Percentiles rank a stretch among this genome's conserved stretches.
Conservation (phyloP, 2,113 vertebrate species). For the Oryzias woworae region DNA sequence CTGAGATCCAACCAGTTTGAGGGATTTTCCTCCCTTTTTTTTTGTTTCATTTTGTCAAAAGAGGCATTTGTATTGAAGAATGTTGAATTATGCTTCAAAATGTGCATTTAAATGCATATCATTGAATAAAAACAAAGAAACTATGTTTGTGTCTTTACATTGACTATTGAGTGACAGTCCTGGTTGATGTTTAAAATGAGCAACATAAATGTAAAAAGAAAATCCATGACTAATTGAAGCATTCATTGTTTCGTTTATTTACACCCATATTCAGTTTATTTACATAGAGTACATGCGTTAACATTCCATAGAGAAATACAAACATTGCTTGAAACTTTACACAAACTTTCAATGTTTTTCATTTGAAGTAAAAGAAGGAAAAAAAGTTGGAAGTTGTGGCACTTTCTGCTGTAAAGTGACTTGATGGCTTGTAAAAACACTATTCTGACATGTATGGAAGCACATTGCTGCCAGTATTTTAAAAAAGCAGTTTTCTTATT, state of each 20-base stretch:
- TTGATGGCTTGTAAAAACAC: no score
- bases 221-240: constrained; percentile 9
- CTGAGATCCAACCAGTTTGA: no score
- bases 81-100: constrained; percentile 83
- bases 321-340: not conserved
- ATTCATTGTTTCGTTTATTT: constrained; percentile 57
- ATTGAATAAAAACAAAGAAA: constrained; percentile 84
- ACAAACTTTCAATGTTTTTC: not conserved
- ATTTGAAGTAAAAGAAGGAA: not conserved
- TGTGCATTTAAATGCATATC: constrained; percentile 89
- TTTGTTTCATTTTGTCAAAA: constrained; percentile 57
- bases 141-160: not conserved
- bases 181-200: no score
- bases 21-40: not conserved
- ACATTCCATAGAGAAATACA: constrained; percentile 42
- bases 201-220: not conserved
- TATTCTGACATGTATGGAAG: no score
- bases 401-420: constrained; percentile 36
- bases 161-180: no score
- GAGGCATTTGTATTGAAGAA: constrained; percentile 80
- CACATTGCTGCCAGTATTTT: no score
- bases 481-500: no score
- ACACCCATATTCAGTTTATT: constrained; percentile 59
- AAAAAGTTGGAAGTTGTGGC: constrained; percentile 31
- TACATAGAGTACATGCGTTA: constrained; percentile 69